Percentiles rank a stretch among this genome's conserved stretches.
Conservation (phyloP, 1,140 invertebrate genomes). For the Bombus haemorrhoidalis region DNA sequence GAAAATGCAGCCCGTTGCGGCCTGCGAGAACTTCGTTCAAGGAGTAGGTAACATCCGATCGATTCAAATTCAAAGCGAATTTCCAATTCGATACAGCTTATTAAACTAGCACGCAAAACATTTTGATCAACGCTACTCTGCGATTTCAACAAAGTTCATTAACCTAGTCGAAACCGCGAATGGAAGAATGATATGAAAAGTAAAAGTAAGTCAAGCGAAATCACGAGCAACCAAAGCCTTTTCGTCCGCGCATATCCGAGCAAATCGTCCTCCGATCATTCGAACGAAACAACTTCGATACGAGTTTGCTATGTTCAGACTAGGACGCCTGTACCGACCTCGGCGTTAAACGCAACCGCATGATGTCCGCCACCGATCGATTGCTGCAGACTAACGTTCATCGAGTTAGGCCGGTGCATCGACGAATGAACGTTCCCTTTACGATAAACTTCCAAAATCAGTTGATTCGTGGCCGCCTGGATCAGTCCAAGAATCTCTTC, state of each 20-base stretch:
- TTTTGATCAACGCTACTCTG: neutral
- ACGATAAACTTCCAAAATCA: conserved; percentile 91
- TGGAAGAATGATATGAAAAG: neutral
- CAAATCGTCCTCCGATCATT: neutral
- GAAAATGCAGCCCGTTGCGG: conserved; percentile 23
- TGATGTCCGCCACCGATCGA: conserved; percentile 81
- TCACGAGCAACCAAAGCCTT: neutral
- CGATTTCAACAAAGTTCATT: neutral
- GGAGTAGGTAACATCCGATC: neutral
- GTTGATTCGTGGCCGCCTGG: conserved; percentile 87
- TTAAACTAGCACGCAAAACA: conserved; percentile 2
- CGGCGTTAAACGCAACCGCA: conserved; percentile 92
- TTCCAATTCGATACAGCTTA: neutral
- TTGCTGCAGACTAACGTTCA: conserved; percentile 74
- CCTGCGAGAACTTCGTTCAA: neutral
- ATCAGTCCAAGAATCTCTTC: conserved; percentile 92
- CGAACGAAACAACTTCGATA: neutral
- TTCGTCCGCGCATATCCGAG: neutral
- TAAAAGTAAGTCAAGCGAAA: neutral
- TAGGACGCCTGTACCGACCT: conserved; percentile 89
- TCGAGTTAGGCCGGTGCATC: conserved; percentile 73
- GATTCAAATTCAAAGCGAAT: neutral
- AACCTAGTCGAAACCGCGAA: neutral
- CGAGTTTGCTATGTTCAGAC: conserved; percentile 69
- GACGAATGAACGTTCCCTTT: conserved; percentile 70